Conservation (phyloP, 2,888 invertebrate genomes). For the Seira ritae region DNA sequence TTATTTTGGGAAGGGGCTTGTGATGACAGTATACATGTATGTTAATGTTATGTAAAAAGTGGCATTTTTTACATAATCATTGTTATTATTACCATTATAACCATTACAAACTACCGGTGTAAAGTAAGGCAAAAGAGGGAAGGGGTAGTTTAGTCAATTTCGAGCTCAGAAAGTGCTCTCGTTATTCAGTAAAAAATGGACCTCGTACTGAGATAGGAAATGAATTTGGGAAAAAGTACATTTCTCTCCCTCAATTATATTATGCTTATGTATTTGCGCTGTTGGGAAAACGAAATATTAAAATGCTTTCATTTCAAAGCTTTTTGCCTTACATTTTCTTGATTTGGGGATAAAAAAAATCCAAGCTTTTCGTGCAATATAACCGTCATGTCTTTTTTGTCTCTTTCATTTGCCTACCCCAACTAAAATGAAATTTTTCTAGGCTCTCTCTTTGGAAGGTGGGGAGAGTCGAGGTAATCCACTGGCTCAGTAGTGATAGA, state of each 20-base stretch:
- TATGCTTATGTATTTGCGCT: background rate
- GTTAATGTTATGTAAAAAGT: slow-evolving; percentile 42
- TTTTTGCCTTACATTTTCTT: background rate
- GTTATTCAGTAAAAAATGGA: slow-evolving; percentile 29
- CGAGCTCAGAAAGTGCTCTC: slow-evolving; percentile 34
- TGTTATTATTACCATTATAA: slow-evolving; percentile 35
- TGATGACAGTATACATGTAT: slow-evolving; percentile 28
- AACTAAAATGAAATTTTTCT: slow-evolving; percentile 26
- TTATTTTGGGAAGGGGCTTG: slow-evolving; percentile 2
- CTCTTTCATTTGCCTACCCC: slow-evolving; percentile 30
- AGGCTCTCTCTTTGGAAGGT: too few relatives aligned
- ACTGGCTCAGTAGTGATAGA: background rate
- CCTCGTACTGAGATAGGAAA: slow-evolving; percentile 61
- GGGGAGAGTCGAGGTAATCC: too few relatives aligned
- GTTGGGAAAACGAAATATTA: background rate
- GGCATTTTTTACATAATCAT: slow-evolving; percentile 36
- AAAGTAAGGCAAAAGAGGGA: slow-evolving; percentile 21
- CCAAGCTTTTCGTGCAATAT: background rate
- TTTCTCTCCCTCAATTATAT: slow-evolving; percentile 22
- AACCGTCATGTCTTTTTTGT: background rate
- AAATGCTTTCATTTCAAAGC: background rate
- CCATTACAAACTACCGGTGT: slow-evolving; percentile 9
- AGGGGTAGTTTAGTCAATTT: slow-evolving; percentile 36
- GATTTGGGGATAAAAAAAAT: background rate
- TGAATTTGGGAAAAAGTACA: slow-evolving; percentile 60